Conservation (phyloP, 2,113 vertebrate genomes). For the Odontophorus gujanensis region DNA sequence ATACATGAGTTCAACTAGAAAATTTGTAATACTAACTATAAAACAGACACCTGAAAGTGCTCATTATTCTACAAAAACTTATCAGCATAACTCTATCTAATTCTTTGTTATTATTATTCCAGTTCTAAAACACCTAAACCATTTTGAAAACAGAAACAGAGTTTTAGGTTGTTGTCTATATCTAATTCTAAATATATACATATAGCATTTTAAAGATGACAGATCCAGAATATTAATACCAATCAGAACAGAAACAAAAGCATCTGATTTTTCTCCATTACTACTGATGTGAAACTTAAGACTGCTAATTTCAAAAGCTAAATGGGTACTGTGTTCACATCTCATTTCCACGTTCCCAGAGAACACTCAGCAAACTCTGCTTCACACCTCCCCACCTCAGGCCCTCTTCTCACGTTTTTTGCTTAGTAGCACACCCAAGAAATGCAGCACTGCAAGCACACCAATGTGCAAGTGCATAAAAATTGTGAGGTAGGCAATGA, state of each 20-base stretch:
- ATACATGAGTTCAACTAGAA: background rate
- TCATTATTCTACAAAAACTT: background rate
- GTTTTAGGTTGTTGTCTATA: background rate
- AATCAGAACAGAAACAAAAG: background rate
- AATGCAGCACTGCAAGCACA: background rate
- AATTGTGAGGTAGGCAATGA: constrained; percentile 2
- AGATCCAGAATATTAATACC: background rate
- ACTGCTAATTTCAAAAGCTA: background rate
- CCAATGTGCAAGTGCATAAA: background rate
- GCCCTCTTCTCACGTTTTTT: background rate
- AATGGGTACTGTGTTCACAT: background rate
- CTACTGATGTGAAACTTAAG: background rate
- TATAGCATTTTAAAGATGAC: background rate
- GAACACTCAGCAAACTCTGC: background rate
- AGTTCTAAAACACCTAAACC: background rate
- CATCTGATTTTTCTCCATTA: background rate
- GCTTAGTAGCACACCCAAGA: background rate
- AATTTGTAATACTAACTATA: background rate
- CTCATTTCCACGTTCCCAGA: background rate
- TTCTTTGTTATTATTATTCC: background rate
- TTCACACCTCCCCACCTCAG: background rate
- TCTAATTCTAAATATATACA: background rate
- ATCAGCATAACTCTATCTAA: background rate
- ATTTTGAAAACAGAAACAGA: background rate
- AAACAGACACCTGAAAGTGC: background rate